These are phyloP conservation scores for Spatula versicolor DNA, from an alignment of 2,797 vertebrate genomes.

Conservation along the genomic window DNA sequence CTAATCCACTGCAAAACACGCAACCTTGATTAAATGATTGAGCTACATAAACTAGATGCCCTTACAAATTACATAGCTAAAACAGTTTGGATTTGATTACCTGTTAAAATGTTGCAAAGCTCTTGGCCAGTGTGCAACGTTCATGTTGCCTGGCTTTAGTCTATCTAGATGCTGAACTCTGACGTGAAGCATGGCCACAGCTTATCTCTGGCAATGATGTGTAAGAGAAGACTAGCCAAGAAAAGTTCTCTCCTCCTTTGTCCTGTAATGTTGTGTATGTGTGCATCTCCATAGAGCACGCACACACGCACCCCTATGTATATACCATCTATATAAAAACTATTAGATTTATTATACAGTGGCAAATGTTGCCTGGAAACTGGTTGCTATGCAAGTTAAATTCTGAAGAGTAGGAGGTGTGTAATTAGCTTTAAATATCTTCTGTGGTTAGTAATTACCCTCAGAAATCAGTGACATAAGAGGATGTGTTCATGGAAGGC, in stretches of 20 bases:
- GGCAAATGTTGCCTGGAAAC: constrained; percentile 78
- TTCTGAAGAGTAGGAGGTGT: constrained; percentile 81
- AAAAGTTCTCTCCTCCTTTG: neutral
- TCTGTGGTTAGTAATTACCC: constrained; percentile 80
- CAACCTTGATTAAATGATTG: neutral
- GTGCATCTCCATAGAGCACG: neutral
- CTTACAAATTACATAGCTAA: neutral
- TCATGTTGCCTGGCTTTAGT: neutral
- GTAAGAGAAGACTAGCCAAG: neutral
- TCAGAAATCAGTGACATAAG: constrained; percentile 69
- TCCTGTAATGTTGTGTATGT: neutral
- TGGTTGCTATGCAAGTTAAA: constrained; percentile 81
- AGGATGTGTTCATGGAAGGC: constrained; percentile 37
- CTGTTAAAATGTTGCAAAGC: neutral
- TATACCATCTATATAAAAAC: constrained; percentile 72
- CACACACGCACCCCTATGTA: neutral
- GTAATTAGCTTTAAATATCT: constrained; percentile 86
- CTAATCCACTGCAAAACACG: neutral
- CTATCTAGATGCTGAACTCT: neutral
- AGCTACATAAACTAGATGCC: neutral
- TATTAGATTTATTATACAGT: constrained; percentile 74
- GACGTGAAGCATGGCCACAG: neutral
- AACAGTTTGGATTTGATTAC: neutral
- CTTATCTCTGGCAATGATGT: neutral
- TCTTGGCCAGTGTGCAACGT: neutral